A percentile compares a stretch with the other conserved stretches of the same genome.
phyloP scores from a whole-genome alignment of 2,113 vertebrate genomes.

The Phyllopteryx taeniolatus region DNA sequence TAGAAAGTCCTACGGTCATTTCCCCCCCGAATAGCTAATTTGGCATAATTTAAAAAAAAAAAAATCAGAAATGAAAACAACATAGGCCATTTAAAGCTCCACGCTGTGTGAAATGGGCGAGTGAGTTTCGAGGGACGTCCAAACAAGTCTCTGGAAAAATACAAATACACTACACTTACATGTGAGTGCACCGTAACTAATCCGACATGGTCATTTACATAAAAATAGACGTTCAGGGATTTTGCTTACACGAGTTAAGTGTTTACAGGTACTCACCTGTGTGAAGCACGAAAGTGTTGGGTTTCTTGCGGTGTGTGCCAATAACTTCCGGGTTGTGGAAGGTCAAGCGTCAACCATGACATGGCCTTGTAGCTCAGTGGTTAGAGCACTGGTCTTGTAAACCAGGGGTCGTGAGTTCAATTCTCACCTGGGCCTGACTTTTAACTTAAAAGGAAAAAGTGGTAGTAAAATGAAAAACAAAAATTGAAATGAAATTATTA shows the following conservation, averaged over 20 bases:
- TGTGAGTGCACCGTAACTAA: neutral
- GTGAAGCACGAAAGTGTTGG: neutral
- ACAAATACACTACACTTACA: neutral
- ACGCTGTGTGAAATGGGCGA: neutral
- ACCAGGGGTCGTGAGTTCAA: neutral
- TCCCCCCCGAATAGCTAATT: too few species aligned
- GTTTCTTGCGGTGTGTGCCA: conserved; percentile 19
- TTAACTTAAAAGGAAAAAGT: neutral
- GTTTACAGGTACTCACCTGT: conserved; percentile 44
- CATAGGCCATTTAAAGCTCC: too few species aligned
- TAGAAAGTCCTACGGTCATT: too few species aligned
- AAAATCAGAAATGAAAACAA: neutral
- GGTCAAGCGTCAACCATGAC: too few species aligned
- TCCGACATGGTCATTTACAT: neutral
- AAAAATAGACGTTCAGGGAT: neutral
- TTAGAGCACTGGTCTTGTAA: neutral
- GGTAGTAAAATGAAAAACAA: too few species aligned
- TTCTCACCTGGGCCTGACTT: neutral
- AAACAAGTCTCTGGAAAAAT: neutral
- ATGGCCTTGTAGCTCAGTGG: conserved; percentile 2
- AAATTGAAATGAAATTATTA: too few species aligned
- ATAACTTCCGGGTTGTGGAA: conserved; percentile 55
- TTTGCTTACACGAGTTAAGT: neutral
- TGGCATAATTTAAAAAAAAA: neutral
- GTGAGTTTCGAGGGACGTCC: neutral